Base-by-base conservation (phyloP, 1,140 invertebrate species). In the Augochlora pura region DNA sequence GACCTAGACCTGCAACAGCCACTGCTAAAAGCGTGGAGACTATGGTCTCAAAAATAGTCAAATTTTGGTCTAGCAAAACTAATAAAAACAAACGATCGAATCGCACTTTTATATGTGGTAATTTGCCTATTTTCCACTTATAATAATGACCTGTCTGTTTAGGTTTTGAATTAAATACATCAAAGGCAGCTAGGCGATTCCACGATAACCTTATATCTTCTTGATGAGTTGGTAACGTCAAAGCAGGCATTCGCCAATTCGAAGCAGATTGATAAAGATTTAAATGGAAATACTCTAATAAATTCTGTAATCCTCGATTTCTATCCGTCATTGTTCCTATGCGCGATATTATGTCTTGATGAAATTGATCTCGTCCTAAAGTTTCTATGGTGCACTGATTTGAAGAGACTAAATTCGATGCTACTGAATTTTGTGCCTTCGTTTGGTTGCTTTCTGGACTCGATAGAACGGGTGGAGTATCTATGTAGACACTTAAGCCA, bases 41-140 rank as follows among this genome's bases (percentile, higher is more conserved):
- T 16, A 97, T 91, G n/a, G 97, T 97, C 91, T 99, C 98, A 76
- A 95, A 93, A 77, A 97, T 94, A 12, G 97, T 97, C 25, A 97
- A 91, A 92, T 99, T 99, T 63, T 97, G 95, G 93, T 99, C 99
- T 74, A 99, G 95, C 0, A 99, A 92, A 0, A 98, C 98, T 89
- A 99, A 94, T 16, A 99, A 93, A 79, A 98, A 96, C 62, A 99
- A 93, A 64, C 99, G 94, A 93, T 99, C 98, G 94, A 99, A 98
- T 42, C 96, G 95, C 3, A 99, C 94, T 93, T 97, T 97, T 1
- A 97, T 90, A 81, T 94, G 93, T 0, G 94, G 94, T 86, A 95
- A 96, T 78, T 95, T 96, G 8, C 96, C 95, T 25, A 97, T 91
- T 89, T 96, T 95, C 88, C 97, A 96, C 87, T 97, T 97, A 91